Evolutionary conservation across 2,797 vertebrate species (phyloP).

Genomic region (Pelochelys cantorii): DNA sequence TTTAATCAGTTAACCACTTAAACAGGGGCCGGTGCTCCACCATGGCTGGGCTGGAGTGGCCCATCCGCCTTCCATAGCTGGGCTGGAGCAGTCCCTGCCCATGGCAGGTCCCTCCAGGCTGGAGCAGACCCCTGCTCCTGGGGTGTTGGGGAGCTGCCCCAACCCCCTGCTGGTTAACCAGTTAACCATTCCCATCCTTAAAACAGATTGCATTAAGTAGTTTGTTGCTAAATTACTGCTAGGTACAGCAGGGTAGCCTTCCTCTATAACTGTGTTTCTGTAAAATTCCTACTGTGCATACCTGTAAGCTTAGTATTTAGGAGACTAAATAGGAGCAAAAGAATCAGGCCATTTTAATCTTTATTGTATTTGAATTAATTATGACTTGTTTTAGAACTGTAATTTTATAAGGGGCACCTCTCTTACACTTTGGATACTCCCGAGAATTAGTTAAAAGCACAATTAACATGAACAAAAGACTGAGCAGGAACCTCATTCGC

Average conservation of each 20-base stretch:
- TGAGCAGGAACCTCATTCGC: neutral
- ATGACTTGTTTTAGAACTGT: neutral
- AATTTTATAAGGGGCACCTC: accelerated
- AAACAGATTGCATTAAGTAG: constrained; percentile 31
- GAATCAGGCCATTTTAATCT: neutral
- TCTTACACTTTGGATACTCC: neutral
- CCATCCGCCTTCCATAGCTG: too few species aligned
- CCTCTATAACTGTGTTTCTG: neutral
- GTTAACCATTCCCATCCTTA: too few species aligned
- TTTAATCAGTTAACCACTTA: too few species aligned
- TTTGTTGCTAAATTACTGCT: constrained; percentile 26
- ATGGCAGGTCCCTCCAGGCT: too few species aligned
- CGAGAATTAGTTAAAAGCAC: neutral
- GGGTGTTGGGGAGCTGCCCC: too few species aligned
- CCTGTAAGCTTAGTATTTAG: neutral
- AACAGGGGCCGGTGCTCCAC: too few species aligned
- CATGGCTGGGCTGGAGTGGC: too few species aligned
- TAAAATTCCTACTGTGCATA: neutral
- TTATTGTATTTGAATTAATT: neutral
- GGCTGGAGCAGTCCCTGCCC: too few species aligned
- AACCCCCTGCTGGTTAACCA: too few species aligned
- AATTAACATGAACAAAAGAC: neutral
- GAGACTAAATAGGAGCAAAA: neutral
- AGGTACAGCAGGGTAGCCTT: neutral
- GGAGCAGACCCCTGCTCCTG: too few species aligned